Evolutionary conservation across 2,888 invertebrate species (phyloP).

Genomic region (Craniophora ligustri): DNA sequence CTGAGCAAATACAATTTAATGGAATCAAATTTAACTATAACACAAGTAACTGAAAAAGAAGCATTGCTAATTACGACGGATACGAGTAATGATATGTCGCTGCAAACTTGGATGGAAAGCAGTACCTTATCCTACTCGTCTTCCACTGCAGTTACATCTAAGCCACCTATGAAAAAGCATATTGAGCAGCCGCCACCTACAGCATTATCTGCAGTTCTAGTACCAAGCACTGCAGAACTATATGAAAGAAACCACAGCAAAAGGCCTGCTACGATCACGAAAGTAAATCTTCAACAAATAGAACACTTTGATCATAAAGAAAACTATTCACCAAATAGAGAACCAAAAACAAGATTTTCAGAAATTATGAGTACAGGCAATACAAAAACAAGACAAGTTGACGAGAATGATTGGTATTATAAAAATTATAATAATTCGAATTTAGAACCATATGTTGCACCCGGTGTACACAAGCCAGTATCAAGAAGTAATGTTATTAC

Average conservation of each 20-base stretch:
- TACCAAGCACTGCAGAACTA: conserved; percentile 86
- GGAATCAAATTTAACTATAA: conserved; percentile 82
- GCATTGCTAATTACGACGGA: conserved; percentile 82
- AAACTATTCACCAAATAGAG: conserved; percentile 78
- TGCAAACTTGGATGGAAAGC: conserved; percentile 80
- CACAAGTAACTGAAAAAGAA: conserved; percentile 83
- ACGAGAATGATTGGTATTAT: conserved; percentile 94
- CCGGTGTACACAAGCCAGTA: conserved; percentile 68
- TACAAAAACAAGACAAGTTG: conserved; percentile 81
- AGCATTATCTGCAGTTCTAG: conserved; percentile 90
- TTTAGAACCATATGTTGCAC: conserved; percentile 83
- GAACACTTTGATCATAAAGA: conserved; percentile 73
- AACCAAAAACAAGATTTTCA: conserved; percentile 80
- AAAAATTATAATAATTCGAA: conserved; percentile 93
- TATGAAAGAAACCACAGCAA: conserved; percentile 69
- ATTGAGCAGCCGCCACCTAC: conserved; percentile 77
- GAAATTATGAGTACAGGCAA: conserved; percentile 75
- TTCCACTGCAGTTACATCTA: conserved; percentile 66
- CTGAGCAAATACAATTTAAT: conserved; percentile 81
- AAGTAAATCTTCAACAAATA: conserved; percentile 79
- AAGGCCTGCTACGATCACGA: conserved; percentile 81
- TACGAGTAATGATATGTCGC: conserved; percentile 79
- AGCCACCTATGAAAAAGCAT: conserved; percentile 73
- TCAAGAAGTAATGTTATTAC: conserved; percentile 57
- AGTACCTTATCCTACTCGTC: conserved; percentile 71